Evolutionary conservation across 2,797 vertebrate species (phyloP), one percentile per base, ranked within the genome.

Genomic region (Sebastolobus altivelis): DNA sequence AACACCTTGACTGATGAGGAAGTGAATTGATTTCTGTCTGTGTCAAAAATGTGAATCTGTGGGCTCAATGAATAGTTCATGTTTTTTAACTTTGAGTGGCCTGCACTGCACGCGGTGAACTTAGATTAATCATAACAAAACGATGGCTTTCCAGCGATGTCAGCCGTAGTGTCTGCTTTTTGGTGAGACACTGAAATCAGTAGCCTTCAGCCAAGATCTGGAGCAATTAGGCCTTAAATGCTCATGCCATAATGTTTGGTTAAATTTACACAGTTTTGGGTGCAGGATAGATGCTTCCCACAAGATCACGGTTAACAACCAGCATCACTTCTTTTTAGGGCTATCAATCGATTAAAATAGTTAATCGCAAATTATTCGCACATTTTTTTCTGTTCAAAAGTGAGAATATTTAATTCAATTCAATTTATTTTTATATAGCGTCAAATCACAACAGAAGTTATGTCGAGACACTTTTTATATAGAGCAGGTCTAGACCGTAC

Each of bases 181-280:
- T 35, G 37, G 62, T 54, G 31, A 73, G 93, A 91, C 88, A 93
- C 65, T 90, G 87, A 94, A 65, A 97, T 97, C 93, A 94, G 96
- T 96, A 90, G 89, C 88, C 92, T 93, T 91, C 87, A 93, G 94
- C 90, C 91, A 93, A 94, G 95, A 96, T 95, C 95, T 96, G 94
- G 94, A 95, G 93, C 94, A 96, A 96, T 96, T 95, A 95, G 90
- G 66, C 89, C 94, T 97, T 94, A 93, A 95, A 96, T 95, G 95
- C 92, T 95, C 92, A 93, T 92, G 91, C 84, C 91, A 79, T 94
- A 96, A 93, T 92, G 82, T 88, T 92, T 87, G 91, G 93, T 94
- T 95, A 95, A 96, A 96, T 96, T 96, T 96, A 95, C 94, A 96
- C 94, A 96, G 93, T 88, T 91, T 94, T 80, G 75, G 85, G 80